Evolutionary conservation across 2,888 invertebrate species (phyloP).

Genomic region (Hydroisotoma schaefferi): DNA sequence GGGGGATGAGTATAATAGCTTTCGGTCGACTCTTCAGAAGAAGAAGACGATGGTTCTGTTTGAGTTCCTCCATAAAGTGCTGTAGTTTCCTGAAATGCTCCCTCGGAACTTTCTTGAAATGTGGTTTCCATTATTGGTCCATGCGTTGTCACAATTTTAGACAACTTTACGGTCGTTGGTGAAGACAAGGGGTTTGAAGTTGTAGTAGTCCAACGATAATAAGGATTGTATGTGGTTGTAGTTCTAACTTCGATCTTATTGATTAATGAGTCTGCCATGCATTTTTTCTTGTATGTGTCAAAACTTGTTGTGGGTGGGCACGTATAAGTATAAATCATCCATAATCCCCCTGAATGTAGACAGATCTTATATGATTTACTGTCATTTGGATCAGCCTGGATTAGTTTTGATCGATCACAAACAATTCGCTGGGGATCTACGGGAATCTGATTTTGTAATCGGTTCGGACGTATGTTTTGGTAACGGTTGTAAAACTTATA

Average conservation of each 20-base stretch:
- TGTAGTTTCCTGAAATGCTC: too few species aligned
- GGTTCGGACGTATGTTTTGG: too few species aligned
- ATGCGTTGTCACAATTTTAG: too few species aligned
- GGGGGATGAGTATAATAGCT: background rate
- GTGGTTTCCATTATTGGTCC: too few species aligned
- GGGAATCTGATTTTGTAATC: too few species aligned
- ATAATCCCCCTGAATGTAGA: background rate
- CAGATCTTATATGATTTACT: background rate
- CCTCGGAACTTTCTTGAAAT: too few species aligned
- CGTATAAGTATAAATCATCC: constrained; percentile 3
- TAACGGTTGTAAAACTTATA: too few species aligned
- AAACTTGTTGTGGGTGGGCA: background rate
- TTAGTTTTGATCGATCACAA: background rate
- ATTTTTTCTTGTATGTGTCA: background rate
- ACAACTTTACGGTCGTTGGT: background rate
- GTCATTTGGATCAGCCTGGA: background rate
- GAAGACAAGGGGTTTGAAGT: background rate
- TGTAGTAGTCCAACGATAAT: background rate
- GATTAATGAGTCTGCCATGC: background rate
- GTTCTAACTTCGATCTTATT: background rate
- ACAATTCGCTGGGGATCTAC: too few species aligned
- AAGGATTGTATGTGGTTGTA: background rate
- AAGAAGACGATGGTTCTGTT: background rate
- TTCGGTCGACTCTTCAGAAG: background rate
- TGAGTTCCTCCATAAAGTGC: too few species aligned